Evolutionary conservation across 1,140 invertebrate genomes (phyloP), one percentile per base, ranked within the genome.

Genomic region (Halesus radiatus): DNA sequence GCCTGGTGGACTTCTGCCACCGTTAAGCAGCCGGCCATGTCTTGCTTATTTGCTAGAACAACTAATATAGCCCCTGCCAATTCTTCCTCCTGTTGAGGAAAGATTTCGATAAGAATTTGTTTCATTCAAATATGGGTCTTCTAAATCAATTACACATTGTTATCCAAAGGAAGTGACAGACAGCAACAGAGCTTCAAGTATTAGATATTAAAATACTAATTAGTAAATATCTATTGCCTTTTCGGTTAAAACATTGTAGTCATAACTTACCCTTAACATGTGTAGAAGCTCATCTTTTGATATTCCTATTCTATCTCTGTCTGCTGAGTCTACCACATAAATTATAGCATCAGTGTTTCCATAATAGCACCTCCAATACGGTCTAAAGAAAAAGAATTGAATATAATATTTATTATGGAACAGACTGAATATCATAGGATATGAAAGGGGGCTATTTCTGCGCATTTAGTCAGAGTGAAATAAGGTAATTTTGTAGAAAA

Each of bases 311-410:
- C 99, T 92, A 91, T 99, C 98, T 88, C 96, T 94, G 89, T 99
- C 99, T 82, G 97, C 98, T 74, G 98, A 99, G 88, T 99, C 99
- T 56, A 99, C 98, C 53, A 99, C 98, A 91, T 99, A 99, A 85
- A 99, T 99, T 86, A 99, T 99, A 85, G 98, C 98, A 92, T 99
- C 98, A 87, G 98, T 99, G 89, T 99, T 99, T 74, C 98, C 98
- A 90, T 99, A 99, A 89, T 99, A 99, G 93, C 98, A 99, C 89
- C 98, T 93, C 98, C 98, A 99, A 87, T 99, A 99, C 16, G 98
- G 98, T 90, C 98, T 97, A 88, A 79, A 93, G 93, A 45, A 13
- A 45, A 45, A 45, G 13, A 10, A 45, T 13, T 1, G 7, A 8
- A 13, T 13, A 45, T 45, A 45, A 45, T 45, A 45, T 13, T 45